Base-by-base conservation (phyloP, 2,113 vertebrate species). In the Lophius piscatorius region DNA sequence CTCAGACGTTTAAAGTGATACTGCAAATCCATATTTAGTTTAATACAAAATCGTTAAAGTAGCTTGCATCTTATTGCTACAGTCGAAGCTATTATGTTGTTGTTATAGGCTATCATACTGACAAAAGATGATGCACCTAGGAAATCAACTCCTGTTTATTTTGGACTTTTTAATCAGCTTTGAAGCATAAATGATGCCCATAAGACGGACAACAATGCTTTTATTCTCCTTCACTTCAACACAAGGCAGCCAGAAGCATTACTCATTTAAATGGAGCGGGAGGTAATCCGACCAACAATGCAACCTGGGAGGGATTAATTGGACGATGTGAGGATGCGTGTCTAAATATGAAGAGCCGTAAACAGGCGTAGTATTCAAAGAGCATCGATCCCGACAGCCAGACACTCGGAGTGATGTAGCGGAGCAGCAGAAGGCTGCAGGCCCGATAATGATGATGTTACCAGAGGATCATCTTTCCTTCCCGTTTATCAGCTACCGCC, bases 401-500 rank as follows among this genome's bases (percentile, higher is more conserved):
- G 44, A 55, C 36, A 29, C 67, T 74, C 14, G 59, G 69, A 71
- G 56, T 60, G 78, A 80, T 78, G 78, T 20, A 51, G 34, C 16
- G 80, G 21, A 51, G 34, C 16, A 40, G 58, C 58, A 55, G 44
- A 56, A 59, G 51, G 52, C 69, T 76, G 63, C 64, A 71, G 74
- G 78, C 62, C 63, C 72, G 78, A 81, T 83, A 66, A 77, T 83
- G 79, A 86, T 78, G 84, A 80, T 80, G 76, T 78, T 85, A 82
- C 82, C 56, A 81, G 48, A 42, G 63, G 85, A 86, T 87, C 83
- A 83, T 81, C 75, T 89, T 89, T 64, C 84, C 65, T 88, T 89
- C 85, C 87, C 85, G 83, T 84, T 84, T 87, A 84, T 88, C 85
- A 70, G 81, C 72, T 34, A 54, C 58, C 35, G 74, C 63, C 50